These are phyloP conservation scores for Ataeniobius toweri DNA, from an alignment of 2,797 vertebrate genomes.

Conservation along the genomic window DNA sequence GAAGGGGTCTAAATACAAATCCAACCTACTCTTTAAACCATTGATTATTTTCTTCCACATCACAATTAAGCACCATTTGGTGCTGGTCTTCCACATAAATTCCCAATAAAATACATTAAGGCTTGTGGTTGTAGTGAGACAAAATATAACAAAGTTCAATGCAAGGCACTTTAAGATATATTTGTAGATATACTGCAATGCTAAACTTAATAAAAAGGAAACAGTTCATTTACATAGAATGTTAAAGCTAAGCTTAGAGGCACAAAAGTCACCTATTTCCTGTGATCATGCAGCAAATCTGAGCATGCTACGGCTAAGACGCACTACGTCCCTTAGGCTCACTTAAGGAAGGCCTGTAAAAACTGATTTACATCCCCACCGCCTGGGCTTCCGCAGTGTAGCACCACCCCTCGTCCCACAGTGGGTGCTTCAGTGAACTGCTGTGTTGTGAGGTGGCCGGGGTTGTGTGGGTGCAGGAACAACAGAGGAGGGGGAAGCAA, in stretches of 20 bases:
- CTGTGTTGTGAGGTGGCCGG: slow-evolving; percentile 39
- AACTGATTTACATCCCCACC: slow-evolving; percentile 77
- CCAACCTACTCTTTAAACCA: too few species aligned
- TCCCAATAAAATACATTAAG: too few species aligned
- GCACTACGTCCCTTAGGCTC: slow-evolving; percentile 62
- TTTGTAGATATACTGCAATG: background rate
- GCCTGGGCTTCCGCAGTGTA: slow-evolving; percentile 64
- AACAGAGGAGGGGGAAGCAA: slow-evolving; percentile 21
- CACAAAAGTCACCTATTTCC: slow-evolving; percentile 75
- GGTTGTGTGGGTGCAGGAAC: slow-evolving; percentile 34
- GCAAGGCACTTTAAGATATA: background rate
- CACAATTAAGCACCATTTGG: too few species aligned
- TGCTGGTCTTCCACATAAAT: too few species aligned
- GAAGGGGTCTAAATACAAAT: too few species aligned
- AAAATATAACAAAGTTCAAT: background rate
- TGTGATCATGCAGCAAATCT: slow-evolving; percentile 64
- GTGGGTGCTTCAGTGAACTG: slow-evolving; percentile 54
- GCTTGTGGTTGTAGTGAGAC: background rate
- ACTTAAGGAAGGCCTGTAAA: slow-evolving; percentile 75
- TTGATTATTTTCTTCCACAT: too few species aligned
- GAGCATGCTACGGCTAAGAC: slow-evolving; percentile 58
- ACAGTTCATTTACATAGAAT: slow-evolving; percentile 18
- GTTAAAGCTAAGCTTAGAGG: slow-evolving; percentile 34
- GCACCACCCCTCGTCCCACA: slow-evolving; percentile 43
- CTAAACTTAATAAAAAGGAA: slow-evolving; percentile 32